A percentile compares a stretch with the other conserved stretches of the same genome.
phyloP scores from a whole-genome alignment of 2,113 vertebrate genomes.

The Mugil cephalus region DNA sequence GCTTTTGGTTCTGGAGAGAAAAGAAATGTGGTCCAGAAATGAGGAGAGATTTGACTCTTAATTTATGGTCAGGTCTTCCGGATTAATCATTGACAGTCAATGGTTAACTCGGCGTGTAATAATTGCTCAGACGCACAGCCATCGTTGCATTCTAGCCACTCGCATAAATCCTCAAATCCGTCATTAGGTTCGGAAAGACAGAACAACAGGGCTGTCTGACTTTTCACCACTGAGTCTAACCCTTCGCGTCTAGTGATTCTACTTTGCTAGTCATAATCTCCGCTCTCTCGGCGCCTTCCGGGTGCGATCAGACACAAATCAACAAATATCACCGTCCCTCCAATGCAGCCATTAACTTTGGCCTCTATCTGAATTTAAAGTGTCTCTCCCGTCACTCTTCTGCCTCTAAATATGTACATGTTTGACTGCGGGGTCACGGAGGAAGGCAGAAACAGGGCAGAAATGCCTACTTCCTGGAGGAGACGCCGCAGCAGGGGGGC shows the following conservation, averaged over 20 bases:
- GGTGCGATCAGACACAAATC: conserved; percentile 69
- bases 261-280: conserved; percentile 40
- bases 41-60: conserved; percentile 14
- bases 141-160: background rate
- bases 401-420: conserved; percentile 82
- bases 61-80: background rate
- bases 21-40: conserved; percentile 26
- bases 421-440: conserved; percentile 80
- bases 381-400: conserved; percentile 52
- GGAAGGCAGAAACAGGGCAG: conserved; percentile 65
- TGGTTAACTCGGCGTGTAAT: conserved; percentile 14
- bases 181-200: conserved; percentile 13
- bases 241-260: conserved; percentile 21
- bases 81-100: conserved; percentile 33
- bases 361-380: conserved; percentile 74
- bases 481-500: conserved; percentile 45
- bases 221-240: conserved; percentile 17
- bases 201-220: conserved; percentile 3
- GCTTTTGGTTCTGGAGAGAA: conserved; percentile 47
- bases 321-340: conserved; percentile 74
- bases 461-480: conserved; percentile 72
- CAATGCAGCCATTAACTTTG: conserved; percentile 78
- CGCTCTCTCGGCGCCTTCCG: conserved; percentile 55
- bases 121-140: conserved; percentile 1
- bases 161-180: background rate